Evolutionary conservation across 2,113 vertebrate genomes (phyloP), one percentile per base, ranked within the genome.

Genomic region (Naja naja): DNA sequence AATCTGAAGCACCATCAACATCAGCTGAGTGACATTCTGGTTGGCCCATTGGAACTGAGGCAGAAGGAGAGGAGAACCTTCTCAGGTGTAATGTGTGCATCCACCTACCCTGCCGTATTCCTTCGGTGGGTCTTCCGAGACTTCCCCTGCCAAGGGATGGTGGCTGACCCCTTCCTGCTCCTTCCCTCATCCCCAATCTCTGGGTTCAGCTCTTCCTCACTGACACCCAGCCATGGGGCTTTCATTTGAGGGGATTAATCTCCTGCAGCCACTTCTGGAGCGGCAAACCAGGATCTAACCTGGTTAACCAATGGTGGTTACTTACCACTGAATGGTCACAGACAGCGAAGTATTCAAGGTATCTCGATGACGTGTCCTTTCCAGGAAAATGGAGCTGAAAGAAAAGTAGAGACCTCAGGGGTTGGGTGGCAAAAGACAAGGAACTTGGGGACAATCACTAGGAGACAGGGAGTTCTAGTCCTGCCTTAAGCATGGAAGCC

Each of bases 301-400:
- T 3, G 18, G 16, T 81, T 20, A 8, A 39, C 30, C 60, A 2
- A 16, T 0, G 10, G 30, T 43, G 43, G 39, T 43, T 9, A 25
- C 55, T 90, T 90, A 93, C 92, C 45, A 90, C 20, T 3, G 92
- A 85, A 16, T 86, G 10, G 74, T 90, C 89, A n/a, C 88, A 93
- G 7, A 93, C 92, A 2, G 55, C 92, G 53, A 90, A 93, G 39
- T 93, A 93, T 47, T 86, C 92, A 0, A 93, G 55, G n/a, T 93
- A 93, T 52, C 88, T 30, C 1, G 54, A 27, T 0, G 45, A 14
- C 1, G 7, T 4, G 2, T 86, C 27, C 1, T 0, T 18, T 53
- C 30, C 88, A 30, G 92, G 88, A 14, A 90, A 58, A 4, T 64
- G n/a, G 39, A 47, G 10, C 92, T 92, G 27, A 43, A 90, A 27